Evolutionary conservation across 2,888 invertebrate genomes (phyloP).

Genomic region (Apodemia zela): DNA sequence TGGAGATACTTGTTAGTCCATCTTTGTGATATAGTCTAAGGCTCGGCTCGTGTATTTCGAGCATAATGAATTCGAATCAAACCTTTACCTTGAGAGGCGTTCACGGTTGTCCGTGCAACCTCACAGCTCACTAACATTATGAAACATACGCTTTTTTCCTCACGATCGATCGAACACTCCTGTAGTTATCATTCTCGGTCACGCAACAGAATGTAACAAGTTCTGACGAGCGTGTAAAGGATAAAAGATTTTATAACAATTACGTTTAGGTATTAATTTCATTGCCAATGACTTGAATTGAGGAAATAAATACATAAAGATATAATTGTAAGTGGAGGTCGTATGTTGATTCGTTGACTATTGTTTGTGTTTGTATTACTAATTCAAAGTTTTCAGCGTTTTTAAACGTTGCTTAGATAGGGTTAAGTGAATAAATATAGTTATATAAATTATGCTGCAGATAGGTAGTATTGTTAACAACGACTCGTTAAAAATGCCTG

Average conservation of each 20-base stretch:
- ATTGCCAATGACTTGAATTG: constrained; percentile 22
- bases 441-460: too few species aligned
- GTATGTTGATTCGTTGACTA: constrained; percentile 30
- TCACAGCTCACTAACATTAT: constrained; percentile 45
- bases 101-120: constrained; percentile 41
- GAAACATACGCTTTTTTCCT: constrained; percentile 58
- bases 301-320: constrained; percentile 34
- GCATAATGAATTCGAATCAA: constrained; percentile 28
- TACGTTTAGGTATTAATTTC: constrained; percentile 8
- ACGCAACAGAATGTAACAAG: constrained; percentile 36
- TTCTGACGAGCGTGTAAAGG: constrained; percentile 9
- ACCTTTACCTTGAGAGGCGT: constrained; percentile 41
- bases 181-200: constrained; percentile 37
- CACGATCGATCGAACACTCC: constrained; percentile 45
- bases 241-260: constrained; percentile 21
- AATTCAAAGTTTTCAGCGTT: constrained; percentile 5
- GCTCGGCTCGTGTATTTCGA: background rate
- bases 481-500: too few species aligned
- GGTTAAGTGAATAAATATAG: too few species aligned
- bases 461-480: too few species aligned
- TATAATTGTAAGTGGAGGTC: constrained; percentile 35
- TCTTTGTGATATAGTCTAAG: background rate
- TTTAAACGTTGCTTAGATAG: background rate
- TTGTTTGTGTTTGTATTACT: constrained; percentile 16
- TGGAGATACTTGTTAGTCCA: too few species aligned